Conservation (phyloP, 2,888 invertebrate genomes). For the Parnassius glacialis region DNA sequence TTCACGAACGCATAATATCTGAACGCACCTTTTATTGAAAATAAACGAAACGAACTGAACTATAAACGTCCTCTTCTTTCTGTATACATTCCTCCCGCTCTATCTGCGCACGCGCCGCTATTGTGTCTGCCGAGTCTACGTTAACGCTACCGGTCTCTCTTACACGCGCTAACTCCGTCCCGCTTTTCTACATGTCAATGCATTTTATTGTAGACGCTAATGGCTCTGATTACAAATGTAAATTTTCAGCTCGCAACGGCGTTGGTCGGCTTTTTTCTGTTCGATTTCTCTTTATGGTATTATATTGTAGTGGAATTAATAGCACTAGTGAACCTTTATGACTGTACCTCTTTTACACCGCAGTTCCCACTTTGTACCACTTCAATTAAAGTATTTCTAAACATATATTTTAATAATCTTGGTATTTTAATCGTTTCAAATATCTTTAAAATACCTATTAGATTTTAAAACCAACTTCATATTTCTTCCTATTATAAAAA, state of each 20-base stretch:
- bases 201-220: conserved; percentile 80
- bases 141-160: conserved; percentile 51
- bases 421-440: too few relatives aligned
- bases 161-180: conserved; percentile 55
- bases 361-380: conserved; percentile 1
- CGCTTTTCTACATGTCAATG: conserved; percentile 69
- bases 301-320: conserved; percentile 70
- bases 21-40: conserved; percentile 71
- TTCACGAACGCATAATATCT: conserved; percentile 77
- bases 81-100: conserved; percentile 54
- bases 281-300: conserved; percentile 71
- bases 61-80: conserved; percentile 46
- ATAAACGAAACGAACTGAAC: conserved; percentile 43
- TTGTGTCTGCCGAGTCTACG: conserved; percentile 71
- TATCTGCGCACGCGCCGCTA: conserved; percentile 70
- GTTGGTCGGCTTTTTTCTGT: conserved; percentile 71
- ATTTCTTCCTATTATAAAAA: too few relatives aligned
- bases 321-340: conserved; percentile 50
- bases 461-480: too few relatives aligned
- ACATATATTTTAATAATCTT: not conserved
- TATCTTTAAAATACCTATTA: too few relatives aligned
- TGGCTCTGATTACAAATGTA: conserved; percentile 79
- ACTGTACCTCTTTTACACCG: conserved; percentile 17
- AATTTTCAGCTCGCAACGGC: conserved; percentile 76
- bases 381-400: not conserved